Evolutionary conservation across 1,140 invertebrate genomes (phyloP).

Genomic region (Musca vetustissima): DNA sequence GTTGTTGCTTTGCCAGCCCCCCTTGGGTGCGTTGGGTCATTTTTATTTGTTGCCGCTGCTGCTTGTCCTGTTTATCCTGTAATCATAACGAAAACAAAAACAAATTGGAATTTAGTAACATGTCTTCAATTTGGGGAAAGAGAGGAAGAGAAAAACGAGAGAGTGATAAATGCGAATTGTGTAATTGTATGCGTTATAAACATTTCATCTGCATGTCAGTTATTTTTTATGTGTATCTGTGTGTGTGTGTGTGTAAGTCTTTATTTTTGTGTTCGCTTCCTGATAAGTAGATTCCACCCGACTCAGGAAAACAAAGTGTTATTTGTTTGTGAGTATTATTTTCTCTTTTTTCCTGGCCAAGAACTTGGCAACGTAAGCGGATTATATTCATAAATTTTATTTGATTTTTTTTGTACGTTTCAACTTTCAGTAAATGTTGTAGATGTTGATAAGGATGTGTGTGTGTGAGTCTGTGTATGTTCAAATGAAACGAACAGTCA

Average conservation of each 20-base stretch:
- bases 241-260: no score
- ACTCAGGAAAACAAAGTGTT: neutral
- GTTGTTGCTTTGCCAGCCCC: constrained; percentile 8
- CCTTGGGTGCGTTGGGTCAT: constrained; percentile 12
- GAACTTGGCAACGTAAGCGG: constrained; percentile 26
- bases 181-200: no score
- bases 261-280: constrained; percentile 24
- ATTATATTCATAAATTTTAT: constrained; percentile 30
- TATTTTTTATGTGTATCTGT: no score
- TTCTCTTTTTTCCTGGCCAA: neutral
- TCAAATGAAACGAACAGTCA: no score
- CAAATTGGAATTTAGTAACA: constrained; percentile 23
- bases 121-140: no score
- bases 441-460: neutral
- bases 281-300: constrained; percentile 25
- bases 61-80: neutral
- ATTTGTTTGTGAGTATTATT: neutral
- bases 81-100: neutral
- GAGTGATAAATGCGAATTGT: no score
- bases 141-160: no score
- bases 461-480: no score
- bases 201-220: no score
- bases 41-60: constrained; percentile 1
- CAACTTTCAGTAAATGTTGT: neutral
- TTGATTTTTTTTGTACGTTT: neutral